Evolutionary conservation across 2,888 invertebrate species (phyloP).

Genomic region (Cryptocheilus praepositus): DNA sequence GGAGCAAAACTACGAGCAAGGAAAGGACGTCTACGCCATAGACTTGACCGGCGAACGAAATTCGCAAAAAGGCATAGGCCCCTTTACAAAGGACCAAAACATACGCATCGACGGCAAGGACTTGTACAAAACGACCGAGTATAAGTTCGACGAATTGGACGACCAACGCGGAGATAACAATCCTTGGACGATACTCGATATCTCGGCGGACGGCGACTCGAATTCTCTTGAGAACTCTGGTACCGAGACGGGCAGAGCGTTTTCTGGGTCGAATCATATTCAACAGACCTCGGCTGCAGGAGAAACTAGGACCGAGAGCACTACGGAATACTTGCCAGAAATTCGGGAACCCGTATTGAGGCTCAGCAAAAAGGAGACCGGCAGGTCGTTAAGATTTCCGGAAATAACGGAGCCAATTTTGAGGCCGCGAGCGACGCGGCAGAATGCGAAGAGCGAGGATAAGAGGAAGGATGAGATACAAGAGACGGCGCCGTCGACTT

Average conservation of each 20-base stretch:
- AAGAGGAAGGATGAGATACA: slow-evolving; percentile 64
- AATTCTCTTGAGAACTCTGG: slow-evolving; percentile 67
- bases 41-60: slow-evolving; percentile 25
- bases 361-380: slow-evolving; percentile 74
- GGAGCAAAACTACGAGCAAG: slow-evolving; percentile 66
- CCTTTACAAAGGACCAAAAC: slow-evolving; percentile 69
- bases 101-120: slow-evolving; percentile 45
- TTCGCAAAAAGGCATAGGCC: slow-evolving; percentile 62
- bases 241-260: slow-evolving; percentile 66
- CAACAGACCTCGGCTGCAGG: slow-evolving; percentile 16
- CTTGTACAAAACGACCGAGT: slow-evolving; percentile 24
- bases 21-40: slow-evolving; percentile 30
- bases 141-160: background rate
- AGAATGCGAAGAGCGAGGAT: slow-evolving; percentile 49
- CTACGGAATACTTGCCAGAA: slow-evolving; percentile 74
- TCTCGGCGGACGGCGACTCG: slow-evolving; percentile 65
- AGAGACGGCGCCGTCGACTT: slow-evolving; percentile 64
- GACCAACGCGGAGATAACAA: slow-evolving; percentile 36
- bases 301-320: slow-evolving; percentile 12
- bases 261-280: slow-evolving; percentile 59
- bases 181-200: slow-evolving; percentile 66
- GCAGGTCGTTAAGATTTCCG: slow-evolving; percentile 67
- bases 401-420: slow-evolving; percentile 83
- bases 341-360: slow-evolving; percentile 84
- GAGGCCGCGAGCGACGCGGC: slow-evolving; percentile 75